These are phyloP conservation scores for Euura lappo DNA, from an alignment of 1,140 invertebrate genomes.

Conservation along the genomic window DNA sequence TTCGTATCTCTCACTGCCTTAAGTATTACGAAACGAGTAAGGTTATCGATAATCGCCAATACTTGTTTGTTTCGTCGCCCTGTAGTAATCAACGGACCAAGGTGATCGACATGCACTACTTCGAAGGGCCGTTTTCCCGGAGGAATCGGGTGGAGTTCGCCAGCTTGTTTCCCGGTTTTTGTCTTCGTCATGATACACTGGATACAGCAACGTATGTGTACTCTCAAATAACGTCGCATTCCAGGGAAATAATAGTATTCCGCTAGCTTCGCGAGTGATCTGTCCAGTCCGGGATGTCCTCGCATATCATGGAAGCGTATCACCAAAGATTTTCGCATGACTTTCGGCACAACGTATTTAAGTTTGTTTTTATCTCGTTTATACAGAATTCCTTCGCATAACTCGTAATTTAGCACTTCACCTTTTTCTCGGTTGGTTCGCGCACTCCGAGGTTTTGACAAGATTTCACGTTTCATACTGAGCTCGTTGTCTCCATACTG, in stretches of 20 bases:
- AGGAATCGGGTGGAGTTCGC: constrained; percentile 30
- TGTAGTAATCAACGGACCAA: constrained; percentile 23
- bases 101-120: constrained; percentile 26
- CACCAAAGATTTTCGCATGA: not conserved
- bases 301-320: too few species aligned
- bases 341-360: too few species aligned
- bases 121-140: constrained; percentile 26
- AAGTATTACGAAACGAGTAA: constrained; percentile 22
- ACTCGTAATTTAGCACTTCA: not conserved
- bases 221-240: constrained; percentile 20
- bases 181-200: constrained; percentile 18
- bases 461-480: not conserved
- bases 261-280: constrained; percentile 19
- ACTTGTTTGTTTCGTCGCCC: constrained; percentile 19
- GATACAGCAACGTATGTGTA: constrained; percentile 23
- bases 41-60: constrained; percentile 23
- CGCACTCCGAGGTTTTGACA: too few species aligned
- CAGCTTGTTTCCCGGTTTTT: constrained; percentile 20
- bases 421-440: not conserved
- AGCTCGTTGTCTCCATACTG: constrained; percentile 19
- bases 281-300: constrained; percentile 20
- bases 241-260: constrained; percentile 27
- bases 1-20: constrained; percentile 15
- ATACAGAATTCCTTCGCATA: constrained; percentile 14
- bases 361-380: not conserved